Conservation (phyloP, 2,888 invertebrate genomes). For the Chrysolina haemoptera region DNA sequence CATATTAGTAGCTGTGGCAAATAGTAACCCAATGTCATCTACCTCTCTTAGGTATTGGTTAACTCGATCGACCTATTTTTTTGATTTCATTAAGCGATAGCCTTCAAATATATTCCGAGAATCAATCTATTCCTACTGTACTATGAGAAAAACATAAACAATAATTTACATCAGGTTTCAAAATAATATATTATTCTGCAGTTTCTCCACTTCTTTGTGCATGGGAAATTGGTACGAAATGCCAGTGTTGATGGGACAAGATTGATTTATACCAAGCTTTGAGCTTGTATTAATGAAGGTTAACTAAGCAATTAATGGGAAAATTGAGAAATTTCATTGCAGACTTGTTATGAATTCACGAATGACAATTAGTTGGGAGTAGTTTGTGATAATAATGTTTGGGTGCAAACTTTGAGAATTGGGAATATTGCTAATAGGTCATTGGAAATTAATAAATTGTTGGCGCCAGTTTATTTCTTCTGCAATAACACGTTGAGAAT, state of each 20-base stretch:
- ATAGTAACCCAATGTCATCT: too few relatives aligned
- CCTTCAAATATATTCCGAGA: background rate
- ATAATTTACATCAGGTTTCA: background rate
- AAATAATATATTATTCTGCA: slow-evolving; percentile 12
- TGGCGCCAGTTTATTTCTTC: too few relatives aligned
- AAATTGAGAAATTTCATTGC: slow-evolving; percentile 35
- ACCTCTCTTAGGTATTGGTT: too few relatives aligned
- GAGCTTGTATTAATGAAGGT: slow-evolving; percentile 31
- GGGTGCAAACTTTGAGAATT: background rate
- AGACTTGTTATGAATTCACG: slow-evolving; percentile 31
- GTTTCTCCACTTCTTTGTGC: slow-evolving; percentile 6
- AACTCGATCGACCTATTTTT: too few relatives aligned
- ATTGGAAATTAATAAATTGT: too few relatives aligned
- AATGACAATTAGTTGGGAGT: background rate
- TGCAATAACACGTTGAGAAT: too few relatives aligned
- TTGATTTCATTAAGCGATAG: too few relatives aligned
- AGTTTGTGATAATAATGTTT: background rate
- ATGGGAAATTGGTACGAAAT: slow-evolving; percentile 16
- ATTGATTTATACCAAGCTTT: slow-evolving; percentile 2
- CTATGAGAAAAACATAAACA: slow-evolving; percentile 5
- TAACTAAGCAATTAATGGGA: slow-evolving; percentile 29
- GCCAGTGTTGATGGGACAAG: slow-evolving; percentile 12
- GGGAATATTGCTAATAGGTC: too few relatives aligned
- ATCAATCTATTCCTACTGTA: background rate
- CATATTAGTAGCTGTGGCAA: too few relatives aligned